Conservation (phyloP, 2,797 vertebrate species). For the Brachyalestes nurse region DNA sequence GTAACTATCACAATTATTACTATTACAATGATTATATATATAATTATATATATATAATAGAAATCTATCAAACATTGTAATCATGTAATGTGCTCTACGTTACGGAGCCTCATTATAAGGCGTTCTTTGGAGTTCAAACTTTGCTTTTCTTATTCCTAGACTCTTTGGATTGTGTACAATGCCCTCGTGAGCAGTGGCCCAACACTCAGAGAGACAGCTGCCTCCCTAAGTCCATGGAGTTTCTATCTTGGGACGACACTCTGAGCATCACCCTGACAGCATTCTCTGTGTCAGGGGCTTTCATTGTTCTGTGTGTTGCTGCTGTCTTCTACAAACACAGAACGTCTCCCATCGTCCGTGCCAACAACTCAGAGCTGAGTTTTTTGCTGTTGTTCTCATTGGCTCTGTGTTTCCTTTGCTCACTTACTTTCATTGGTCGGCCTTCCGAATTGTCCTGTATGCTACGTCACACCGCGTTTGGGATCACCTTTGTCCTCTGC, state of each 20-base stretch:
- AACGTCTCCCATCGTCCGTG: slow-evolving; percentile 42
- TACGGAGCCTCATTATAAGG: too few relatives aligned
- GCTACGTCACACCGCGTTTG: slow-evolving; percentile 62
- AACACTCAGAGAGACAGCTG: slow-evolving; percentile 61
- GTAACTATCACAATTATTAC: too few relatives aligned
- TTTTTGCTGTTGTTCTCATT: slow-evolving; percentile 69
- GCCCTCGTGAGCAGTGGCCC: slow-evolving; percentile 68
- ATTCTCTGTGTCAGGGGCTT: slow-evolving; percentile 23
- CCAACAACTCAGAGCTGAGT: slow-evolving; percentile 76
- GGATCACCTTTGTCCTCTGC: slow-evolving; percentile 21
- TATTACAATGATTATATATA: too few relatives aligned
- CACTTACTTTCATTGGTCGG: slow-evolving; percentile 69
- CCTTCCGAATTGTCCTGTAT: slow-evolving; percentile 73
- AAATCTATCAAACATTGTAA: too few relatives aligned
- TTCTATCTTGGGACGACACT: slow-evolving; percentile 46
- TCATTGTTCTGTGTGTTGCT: background rate
- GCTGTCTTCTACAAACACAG: slow-evolving; percentile 39
- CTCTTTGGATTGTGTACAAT: slow-evolving; percentile 65
- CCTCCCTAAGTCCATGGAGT: slow-evolving; percentile 54
- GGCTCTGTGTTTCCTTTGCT: slow-evolving; percentile 73
- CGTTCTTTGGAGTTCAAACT: too few relatives aligned
- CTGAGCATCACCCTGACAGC: slow-evolving; percentile 39
- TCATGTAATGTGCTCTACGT: too few relatives aligned
- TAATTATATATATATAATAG: too few relatives aligned
- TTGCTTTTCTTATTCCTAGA: too few relatives aligned